Conservation (phyloP, 92 coral and sea anemone species). For the Chrysogorgia sp. region DNA sequence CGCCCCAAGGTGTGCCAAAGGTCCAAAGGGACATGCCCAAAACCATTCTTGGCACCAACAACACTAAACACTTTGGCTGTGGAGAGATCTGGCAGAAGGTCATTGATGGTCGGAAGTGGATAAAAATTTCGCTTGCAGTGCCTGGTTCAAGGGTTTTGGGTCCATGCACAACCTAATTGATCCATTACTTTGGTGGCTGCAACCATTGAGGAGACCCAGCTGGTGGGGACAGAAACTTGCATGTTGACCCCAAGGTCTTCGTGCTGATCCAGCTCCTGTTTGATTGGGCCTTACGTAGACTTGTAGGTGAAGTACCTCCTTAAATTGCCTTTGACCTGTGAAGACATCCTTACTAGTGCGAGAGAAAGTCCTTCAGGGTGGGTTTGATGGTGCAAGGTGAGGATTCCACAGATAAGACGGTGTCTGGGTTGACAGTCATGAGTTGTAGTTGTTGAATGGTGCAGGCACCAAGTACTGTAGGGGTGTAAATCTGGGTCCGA, state of each 20-base stretch:
- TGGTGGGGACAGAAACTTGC: constrained; percentile 34
- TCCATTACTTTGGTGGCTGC: constrained; percentile 37
- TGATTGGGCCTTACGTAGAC: constrained; percentile 45
- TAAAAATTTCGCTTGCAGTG: constrained; percentile 49
- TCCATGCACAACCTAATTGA: constrained; percentile 43
- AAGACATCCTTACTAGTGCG: constrained; percentile 50
- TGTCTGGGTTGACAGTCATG: constrained; percentile 49
- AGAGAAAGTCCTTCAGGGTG: constrained; percentile 22
- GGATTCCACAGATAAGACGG: constrained; percentile 9
- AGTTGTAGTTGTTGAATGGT: constrained; percentile 54
- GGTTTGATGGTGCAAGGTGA: not conserved
- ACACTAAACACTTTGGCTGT: constrained; percentile 58
- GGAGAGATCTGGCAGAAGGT: constrained; percentile 46
- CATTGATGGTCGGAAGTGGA: constrained; percentile 40
- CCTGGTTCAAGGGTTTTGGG: constrained; percentile 46
- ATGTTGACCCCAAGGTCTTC: constrained; percentile 26
- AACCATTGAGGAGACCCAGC: constrained; percentile 48
- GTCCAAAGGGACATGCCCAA: constrained; percentile 43
- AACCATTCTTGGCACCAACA: constrained; percentile 55
- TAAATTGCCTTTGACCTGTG: constrained; percentile 49
- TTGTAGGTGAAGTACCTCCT: constrained; percentile 45
- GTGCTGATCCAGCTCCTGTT: constrained; percentile 38
- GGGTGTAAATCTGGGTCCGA: constrained; percentile 9
- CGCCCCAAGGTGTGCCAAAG: constrained; percentile 63
- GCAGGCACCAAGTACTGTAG: constrained; percentile 33